Base-by-base conservation (phyloP, 2,797 vertebrate genomes). In the Microhierax caerulescens region DNA sequence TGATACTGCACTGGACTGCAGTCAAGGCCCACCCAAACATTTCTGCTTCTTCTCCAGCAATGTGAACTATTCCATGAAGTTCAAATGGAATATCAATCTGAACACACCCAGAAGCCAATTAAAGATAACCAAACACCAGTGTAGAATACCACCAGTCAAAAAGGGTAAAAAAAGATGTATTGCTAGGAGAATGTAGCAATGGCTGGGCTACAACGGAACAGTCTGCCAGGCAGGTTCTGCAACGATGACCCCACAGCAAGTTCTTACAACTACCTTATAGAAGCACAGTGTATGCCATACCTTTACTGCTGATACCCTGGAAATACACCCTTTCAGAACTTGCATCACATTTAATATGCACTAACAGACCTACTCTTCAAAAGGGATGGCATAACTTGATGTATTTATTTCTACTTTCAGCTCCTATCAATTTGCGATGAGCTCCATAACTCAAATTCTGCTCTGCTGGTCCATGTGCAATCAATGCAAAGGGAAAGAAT, bases 51-150 rank as follows among this genome's bases (percentile, higher is more conserved):
- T 81, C 74, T 88, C 23, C 43, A 89, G 56, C 51, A 90, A 59
- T 81, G 75, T 57, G 24, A 95, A 47, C 60, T 76, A 94, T 91
- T 85, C 51, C 69, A 90, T 64, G 70, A 88, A 84, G 88, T 88
- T 67, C 61, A 74, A 78, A 88, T 8, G 17, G n/a, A 92, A 0
- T 28, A 89, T 74, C 51, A 59, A 43, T 45, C 43, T 30, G 54
- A 85, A 57, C 65, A 87, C 75, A 85, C 63, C 47, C 89, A 70
- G 53, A 63, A 92, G 74, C 36, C 9, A 25, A 69, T 39, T 63
- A 68, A 23, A 56, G 51, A 80, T 50, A 88, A 67, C 5, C 28
- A 43, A 79, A 68, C 36, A 39, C 4, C 65, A 82, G 21, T 6
- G 14, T 4, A 67, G 22, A 61, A 85, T 37, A 54, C 11, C 65